Evolutionary conservation across 1,140 invertebrate genomes (phyloP).

Genomic region (Spodoptera frugiperda): DNA sequence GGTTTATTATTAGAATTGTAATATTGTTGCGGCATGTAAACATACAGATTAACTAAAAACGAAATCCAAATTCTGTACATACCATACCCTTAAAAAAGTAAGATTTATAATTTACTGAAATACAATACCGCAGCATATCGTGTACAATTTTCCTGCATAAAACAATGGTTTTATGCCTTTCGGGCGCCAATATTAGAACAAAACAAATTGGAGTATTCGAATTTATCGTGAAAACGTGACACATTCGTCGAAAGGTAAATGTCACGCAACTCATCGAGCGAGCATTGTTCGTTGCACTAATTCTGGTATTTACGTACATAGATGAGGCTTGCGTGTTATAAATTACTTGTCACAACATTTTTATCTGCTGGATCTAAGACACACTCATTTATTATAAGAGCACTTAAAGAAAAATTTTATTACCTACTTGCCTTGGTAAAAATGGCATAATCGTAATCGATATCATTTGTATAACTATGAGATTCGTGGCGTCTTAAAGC

Average conservation of each 20-base stretch:
- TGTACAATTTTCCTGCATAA: constrained; percentile 13
- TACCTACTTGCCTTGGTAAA: too few relatives aligned
- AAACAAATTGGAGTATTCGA: constrained; percentile 37
- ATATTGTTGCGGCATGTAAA: not conserved
- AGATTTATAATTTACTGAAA: not conserved
- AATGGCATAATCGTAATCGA: too few relatives aligned
- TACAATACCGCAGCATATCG: constrained; percentile 8
- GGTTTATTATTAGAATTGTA: constrained; percentile 27
- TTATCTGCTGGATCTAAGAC: too few relatives aligned
- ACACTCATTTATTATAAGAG: too few relatives aligned
- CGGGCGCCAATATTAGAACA: constrained; percentile 29
- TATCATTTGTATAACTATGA: too few relatives aligned
- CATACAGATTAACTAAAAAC: not conserved
- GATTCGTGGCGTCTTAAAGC: too few relatives aligned
- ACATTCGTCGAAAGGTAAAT: constrained; percentile 37
- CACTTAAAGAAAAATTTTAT: too few relatives aligned
- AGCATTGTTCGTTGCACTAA: constrained; percentile 14
- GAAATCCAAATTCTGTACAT: too few relatives aligned
- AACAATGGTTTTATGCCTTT: constrained; percentile 19
- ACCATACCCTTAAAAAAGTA: not conserved
- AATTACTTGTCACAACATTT: not conserved
- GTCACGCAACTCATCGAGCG: constrained; percentile 26
- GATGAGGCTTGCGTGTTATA: not conserved
- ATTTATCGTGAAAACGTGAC: constrained; percentile 43
- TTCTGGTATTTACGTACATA: constrained; percentile 2